Base-by-base conservation (phyloP, 2,113 vertebrate species). In the Leptobrachium leishanense region DNA sequence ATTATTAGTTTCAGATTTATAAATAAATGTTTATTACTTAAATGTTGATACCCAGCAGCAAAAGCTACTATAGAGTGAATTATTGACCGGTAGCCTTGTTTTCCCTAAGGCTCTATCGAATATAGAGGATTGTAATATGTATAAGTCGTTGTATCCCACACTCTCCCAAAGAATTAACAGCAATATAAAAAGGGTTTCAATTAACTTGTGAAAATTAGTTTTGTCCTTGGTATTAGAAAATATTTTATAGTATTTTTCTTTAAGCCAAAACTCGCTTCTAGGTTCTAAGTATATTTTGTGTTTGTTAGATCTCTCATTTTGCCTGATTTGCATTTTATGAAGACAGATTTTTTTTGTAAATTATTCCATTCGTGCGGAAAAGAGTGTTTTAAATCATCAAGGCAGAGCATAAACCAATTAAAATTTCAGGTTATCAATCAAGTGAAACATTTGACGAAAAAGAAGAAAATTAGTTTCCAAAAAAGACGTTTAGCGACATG, bases 1-100 rank as follows among this genome's bases (percentile, higher is more conserved):
- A 72, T 72, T 79, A 72, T 79, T 65, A 72, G 68, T 65, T 72
- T 79, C 43, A 15, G 69, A 68, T 81, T 81, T 81, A 50, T 74
- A 68, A 76, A 68, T 81, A 81, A 81, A 81, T 81, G 78, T 74
- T 81, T 81, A 81, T 73, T 59, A 72, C 70, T 81, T 74, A 68
- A 81, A 81, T 81, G 71, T 81, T 81, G 68, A 81, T 81, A 46
- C 15, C 53, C 12, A 74, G 76, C 59, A 63, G 72, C 72, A 9
- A 81, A 31, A 59, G 20, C 72, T 54, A 74, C 64, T 81, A 81
- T 46, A 66, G 64, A 41, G 43, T 74, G 78, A 81, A 81, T 74
- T 81, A 81, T 81, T 46, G 73, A 55, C 72, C 67, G 71, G 59
- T 74, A 68, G 73, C 68, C 63, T 65, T 81, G 73, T 70, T 54